Conservation (phyloP, 2,797 vertebrate species). For the Eulemur albifrons region DNA sequence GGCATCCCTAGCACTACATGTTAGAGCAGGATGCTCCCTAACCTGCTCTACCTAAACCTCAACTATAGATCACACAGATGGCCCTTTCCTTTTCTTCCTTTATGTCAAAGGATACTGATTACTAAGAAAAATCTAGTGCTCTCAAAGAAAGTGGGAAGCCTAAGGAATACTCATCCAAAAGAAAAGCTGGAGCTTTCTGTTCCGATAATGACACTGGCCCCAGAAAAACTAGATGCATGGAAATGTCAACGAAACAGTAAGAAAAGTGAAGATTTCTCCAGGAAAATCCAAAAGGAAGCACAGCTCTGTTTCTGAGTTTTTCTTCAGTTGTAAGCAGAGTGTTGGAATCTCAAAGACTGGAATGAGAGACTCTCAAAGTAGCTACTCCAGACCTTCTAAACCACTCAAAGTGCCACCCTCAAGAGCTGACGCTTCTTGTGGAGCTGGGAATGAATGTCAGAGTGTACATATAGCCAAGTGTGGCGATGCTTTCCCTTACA, state of each 20-base stretch:
- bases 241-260: neutral
- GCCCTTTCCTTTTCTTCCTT: neutral
- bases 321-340: slow-evolving; percentile 7
- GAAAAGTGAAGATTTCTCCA: neutral
- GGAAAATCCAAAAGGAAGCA: slow-evolving; percentile 17
- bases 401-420: neutral
- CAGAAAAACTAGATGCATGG: neutral
- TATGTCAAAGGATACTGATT: slow-evolving; percentile 18
- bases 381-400: slow-evolving; percentile 25
- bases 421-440: neutral
- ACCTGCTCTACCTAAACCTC: neutral
- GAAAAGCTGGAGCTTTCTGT: neutral
- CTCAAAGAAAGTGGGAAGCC: neutral
- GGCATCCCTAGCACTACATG: neutral
- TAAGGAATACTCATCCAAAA: neutral
- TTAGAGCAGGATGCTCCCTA: neutral
- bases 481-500: neutral
- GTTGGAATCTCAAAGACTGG: neutral
- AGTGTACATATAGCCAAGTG: neutral
- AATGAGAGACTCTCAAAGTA: neutral
- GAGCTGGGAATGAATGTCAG: neutral
- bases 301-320: neutral
- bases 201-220: neutral
- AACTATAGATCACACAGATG: neutral
- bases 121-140: neutral